Evolutionary conservation across 2,113 vertebrate species (phyloP), one percentile per base, ranked within the genome.

Genomic region (Indri indri): DNA sequence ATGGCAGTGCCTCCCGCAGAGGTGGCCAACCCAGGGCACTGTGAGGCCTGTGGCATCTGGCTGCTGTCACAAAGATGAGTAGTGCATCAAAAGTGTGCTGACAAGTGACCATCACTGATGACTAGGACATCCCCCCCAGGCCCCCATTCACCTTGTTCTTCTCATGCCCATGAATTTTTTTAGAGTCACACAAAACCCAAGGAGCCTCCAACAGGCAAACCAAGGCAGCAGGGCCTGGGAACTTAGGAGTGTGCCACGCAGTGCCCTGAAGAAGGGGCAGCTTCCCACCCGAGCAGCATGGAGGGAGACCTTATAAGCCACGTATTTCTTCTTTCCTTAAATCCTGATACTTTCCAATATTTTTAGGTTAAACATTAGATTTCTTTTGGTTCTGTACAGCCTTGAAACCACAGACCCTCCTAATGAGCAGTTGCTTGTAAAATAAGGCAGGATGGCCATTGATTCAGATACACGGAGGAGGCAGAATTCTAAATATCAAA

Each of bases 401-500:
- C 82, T 77, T 88, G 52, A 91, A 91, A 88, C 66, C 59, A 93
- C 27, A 89, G 57, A 88, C 23, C 50, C 57, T 88, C 50, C 70
- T 30, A 94, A 45, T 87, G 70, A 96, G 45, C 65, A 76, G 6
- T 65, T 95, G 37, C 25, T 77, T 65, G 87, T 91, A 42, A 76
- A 84, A 91, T 76, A 76, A 95, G 37, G 22, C 54, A 9, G 30
- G 16, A 84, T 91, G 27, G 88, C 68, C 70, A 32, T 66, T 66
- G 73, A 79, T 77, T 20, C 74, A n/a, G 52, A 85, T 59, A 34
- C 83, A 40, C 9, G 27, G 57, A 87, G 61, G 71, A 91, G 83
- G 54, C 73, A 77, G 59, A 83, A 95, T 90, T 82, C 87, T 93
- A 91, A 97, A 73, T 90, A 89, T 82, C 83, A 96, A 89, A 81